phyloP scores from a whole-genome alignment of 2,888 invertebrate genomes.

The Mesochorus sp. region DNA sequence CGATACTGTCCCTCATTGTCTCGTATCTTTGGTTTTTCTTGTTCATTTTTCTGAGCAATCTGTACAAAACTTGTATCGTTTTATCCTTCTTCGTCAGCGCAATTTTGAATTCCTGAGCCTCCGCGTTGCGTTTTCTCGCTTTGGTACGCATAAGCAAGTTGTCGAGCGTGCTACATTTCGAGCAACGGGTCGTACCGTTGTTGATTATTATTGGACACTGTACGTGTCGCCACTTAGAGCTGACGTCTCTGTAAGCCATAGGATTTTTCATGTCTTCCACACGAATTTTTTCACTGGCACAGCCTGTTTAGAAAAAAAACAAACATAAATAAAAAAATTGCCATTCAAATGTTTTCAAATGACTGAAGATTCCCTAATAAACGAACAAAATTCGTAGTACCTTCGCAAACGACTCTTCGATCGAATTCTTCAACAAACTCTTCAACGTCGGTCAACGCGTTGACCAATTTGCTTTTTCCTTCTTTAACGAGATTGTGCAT shows the following conservation, averaged over 20 bases:
- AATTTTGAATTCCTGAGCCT: constrained; percentile 49
- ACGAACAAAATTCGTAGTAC: constrained; percentile 61
- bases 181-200: constrained; percentile 71
- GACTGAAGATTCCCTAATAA: too few species aligned
- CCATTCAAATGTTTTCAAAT: neutral
- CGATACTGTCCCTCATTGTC: constrained; percentile 53
- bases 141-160: constrained; percentile 53
- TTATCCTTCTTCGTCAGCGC: constrained; percentile 63
- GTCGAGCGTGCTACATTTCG: constrained; percentile 71
- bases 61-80: constrained; percentile 62
- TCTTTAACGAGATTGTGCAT: constrained; percentile 73
- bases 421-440: constrained; percentile 77
- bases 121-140: constrained; percentile 58
- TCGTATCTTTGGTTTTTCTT: constrained; percentile 61
- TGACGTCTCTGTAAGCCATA: constrained; percentile 71
- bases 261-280: constrained; percentile 56
- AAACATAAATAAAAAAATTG: neutral
- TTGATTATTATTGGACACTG: constrained; percentile 75
- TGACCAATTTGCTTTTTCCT: constrained; percentile 69
- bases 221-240: constrained; percentile 75
- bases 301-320: constrained; percentile 45
- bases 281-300: constrained; percentile 61
- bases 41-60: constrained; percentile 63
- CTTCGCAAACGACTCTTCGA: constrained; percentile 76
- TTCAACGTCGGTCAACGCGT: constrained; percentile 74